Conservation (phyloP, 2,888 invertebrate species). For the Colletes collaris region DNA sequence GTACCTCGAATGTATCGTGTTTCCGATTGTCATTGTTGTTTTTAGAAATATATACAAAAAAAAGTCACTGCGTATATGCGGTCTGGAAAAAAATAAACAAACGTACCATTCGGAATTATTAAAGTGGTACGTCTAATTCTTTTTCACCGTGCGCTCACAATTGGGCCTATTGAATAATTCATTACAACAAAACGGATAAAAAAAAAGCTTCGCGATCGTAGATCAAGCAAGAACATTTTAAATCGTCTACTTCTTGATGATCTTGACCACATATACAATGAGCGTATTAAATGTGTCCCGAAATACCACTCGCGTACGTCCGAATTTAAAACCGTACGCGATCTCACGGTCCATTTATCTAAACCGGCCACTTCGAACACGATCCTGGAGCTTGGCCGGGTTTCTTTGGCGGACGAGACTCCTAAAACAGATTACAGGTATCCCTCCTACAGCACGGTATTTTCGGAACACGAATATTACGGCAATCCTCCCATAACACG, state of each 20-base stretch:
- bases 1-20: no score
- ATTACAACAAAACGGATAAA: not conserved
- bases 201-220: not conserved
- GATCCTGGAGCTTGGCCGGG: constrained; percentile 11
- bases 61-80: no score
- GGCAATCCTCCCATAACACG: no score
- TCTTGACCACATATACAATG: constrained; percentile 20
- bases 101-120: not conserved
- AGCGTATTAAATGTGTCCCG: constrained; percentile 21
- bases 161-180: not conserved
- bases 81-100: no score
- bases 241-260: constrained; percentile 8
- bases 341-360: constrained; percentile 50
- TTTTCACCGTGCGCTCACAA: not conserved
- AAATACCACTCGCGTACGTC: constrained; percentile 19
- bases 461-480: no score
- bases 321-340: constrained; percentile 35
- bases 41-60: no score
- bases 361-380: constrained; percentile 34
- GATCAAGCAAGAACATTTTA: constrained; percentile 15
- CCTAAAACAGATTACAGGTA: not conserved
- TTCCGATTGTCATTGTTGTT: no score
- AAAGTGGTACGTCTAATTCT: no score
- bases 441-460: no score
- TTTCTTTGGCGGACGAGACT: constrained; percentile 19